Evolutionary conservation across 2,797 vertebrate species (phyloP), one percentile per base, ranked within the genome.

Genomic region (Channallabes apus): DNA sequence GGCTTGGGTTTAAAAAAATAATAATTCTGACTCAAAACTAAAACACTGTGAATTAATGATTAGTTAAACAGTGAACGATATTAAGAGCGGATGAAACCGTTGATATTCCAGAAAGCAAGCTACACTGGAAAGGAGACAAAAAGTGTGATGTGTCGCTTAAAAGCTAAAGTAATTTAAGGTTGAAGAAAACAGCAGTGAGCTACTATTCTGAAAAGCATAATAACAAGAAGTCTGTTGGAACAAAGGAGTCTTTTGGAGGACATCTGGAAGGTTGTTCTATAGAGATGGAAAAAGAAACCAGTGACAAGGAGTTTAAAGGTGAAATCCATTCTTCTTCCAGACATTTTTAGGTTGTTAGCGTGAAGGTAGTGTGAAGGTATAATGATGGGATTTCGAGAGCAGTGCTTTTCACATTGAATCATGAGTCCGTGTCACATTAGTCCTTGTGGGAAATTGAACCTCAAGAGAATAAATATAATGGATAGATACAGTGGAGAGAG

Each of bases 261-360:
- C 72, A 68, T 84, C 85, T 82, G 29, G 29, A 86, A 80, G 69
- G 51, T 82, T 51, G 54, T 71, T 61, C n/a, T 41, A 76, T 58
- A 76, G 77, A 73, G 62, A 51, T 35, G 22, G 62, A 86, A 72
- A 86, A 72, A 71, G 82, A 35, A 73, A 72, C 54, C 35, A 56
- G 54, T 58, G 54, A 73, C 67, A 27, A 73, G 64, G 64, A 85
- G 81, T 80, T 72, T 82, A 61, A 81, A 86, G 85, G 85, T 87
- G 32, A 81, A 73, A 83, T 78, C 83, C 85, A 87, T 89, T 86
- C 69, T 80, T 88, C 87, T 88, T 83, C 32, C 73, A 82, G 88
- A 88, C 87, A 82, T 84, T 75, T 87, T 85, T 85, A 87, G 87
- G 87, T 83, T 83, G 84, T 82, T 86, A 68, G 78, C 54, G 17